Evolutionary conservation across 1,140 invertebrate genomes (phyloP).

Genomic region (Mycetomoellerius zeteki): DNA sequence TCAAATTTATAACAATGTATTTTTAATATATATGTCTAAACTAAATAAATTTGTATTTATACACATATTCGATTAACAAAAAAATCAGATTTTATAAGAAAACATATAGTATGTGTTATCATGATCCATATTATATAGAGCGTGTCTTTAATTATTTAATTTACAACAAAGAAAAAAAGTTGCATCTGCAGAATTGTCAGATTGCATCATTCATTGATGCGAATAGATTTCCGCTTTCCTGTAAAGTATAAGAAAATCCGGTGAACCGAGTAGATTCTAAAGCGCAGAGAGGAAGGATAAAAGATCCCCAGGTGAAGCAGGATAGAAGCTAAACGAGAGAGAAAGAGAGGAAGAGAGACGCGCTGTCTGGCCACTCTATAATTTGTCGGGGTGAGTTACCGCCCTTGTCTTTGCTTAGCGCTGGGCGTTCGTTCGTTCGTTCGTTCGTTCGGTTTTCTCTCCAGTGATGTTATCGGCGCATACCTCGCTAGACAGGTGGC

Average conservation of each 20-base stretch:
- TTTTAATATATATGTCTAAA: too few species aligned
- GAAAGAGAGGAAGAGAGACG: slow-evolving; percentile 76
- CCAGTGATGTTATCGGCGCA: slow-evolving; percentile 84
- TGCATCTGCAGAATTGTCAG: too few species aligned
- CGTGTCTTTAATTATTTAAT: neutral
- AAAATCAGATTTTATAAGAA: neutral
- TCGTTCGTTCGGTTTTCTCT: slow-evolving; percentile 74
- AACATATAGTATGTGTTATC: neutral
- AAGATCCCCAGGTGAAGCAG: slow-evolving; percentile 28
- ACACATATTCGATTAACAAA: neutral
- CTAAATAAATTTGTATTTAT: too few species aligned
- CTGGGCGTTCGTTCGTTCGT: slow-evolving; percentile 81
- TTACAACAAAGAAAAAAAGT: neutral
- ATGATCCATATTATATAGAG: too few species aligned
- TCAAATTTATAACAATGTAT: neutral
- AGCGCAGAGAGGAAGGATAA: slow-evolving; percentile 15
- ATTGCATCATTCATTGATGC: neutral
- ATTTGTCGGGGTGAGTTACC: slow-evolving; percentile 86
- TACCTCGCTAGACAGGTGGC: slow-evolving; percentile 85
- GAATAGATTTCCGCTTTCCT: slow-evolving; percentile 17
- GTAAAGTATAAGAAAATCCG: slow-evolving; percentile 25
- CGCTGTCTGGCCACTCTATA: slow-evolving; percentile 85
- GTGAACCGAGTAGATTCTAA: neutral
- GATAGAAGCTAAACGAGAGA: slow-evolving; percentile 62
- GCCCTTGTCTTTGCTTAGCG: slow-evolving; percentile 85